A percentile compares a stretch with the other conserved stretches of the same genome.
Conservation (phyloP, 2,888 invertebrate genomes). For the Archaeoteleia sp. region DNA sequence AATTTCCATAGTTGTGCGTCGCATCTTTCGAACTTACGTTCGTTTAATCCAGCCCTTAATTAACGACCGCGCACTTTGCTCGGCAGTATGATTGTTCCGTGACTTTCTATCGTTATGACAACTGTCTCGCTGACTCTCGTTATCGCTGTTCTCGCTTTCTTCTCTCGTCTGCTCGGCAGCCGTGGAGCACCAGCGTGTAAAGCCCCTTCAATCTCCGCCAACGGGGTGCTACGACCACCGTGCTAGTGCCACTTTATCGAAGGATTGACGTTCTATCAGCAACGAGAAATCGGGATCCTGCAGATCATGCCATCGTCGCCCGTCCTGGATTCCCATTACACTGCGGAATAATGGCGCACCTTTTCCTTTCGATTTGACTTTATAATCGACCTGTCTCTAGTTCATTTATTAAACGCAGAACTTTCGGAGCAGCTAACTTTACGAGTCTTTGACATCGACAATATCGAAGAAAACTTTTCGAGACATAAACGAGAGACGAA, state of each 20-base stretch:
- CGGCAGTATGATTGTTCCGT: conserved; percentile 34
- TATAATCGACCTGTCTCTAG: conserved; percentile 57
- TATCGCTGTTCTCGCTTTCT: conserved; percentile 15
- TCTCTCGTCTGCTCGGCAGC: conserved; percentile 8
- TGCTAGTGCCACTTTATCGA: conserved; percentile 55
- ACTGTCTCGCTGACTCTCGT: conserved; percentile 56
- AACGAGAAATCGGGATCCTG: conserved; percentile 7
- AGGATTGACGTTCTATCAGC: conserved; percentile 58
- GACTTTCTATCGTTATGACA: conserved; percentile 55
- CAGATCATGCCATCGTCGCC: conserved; percentile 3
- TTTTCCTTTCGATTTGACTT: conserved; percentile 57
- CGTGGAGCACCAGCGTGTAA: conserved; percentile 31
- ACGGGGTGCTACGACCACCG: conserved; percentile 18
- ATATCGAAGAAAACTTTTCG: conserved; percentile 39
- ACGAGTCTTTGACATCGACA: conserved; percentile 38
- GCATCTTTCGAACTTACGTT: conserved; percentile 56
- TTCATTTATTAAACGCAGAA: conserved; percentile 53
- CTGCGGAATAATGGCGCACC: conserved; percentile 14
- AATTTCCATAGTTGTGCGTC: conserved; percentile 36
- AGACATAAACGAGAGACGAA: conserved; percentile 35
- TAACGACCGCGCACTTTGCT: conserved; percentile 56
- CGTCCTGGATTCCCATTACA: conserved; percentile 7
- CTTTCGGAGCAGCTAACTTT: conserved; percentile 10
- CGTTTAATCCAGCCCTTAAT: conserved; percentile 65
- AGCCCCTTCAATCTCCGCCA: conserved; percentile 40